Evolutionary conservation across 2,797 vertebrate species (phyloP), one percentile per base, ranked within the genome.

Genomic region (Arrhamphus sclerolepis): DNA sequence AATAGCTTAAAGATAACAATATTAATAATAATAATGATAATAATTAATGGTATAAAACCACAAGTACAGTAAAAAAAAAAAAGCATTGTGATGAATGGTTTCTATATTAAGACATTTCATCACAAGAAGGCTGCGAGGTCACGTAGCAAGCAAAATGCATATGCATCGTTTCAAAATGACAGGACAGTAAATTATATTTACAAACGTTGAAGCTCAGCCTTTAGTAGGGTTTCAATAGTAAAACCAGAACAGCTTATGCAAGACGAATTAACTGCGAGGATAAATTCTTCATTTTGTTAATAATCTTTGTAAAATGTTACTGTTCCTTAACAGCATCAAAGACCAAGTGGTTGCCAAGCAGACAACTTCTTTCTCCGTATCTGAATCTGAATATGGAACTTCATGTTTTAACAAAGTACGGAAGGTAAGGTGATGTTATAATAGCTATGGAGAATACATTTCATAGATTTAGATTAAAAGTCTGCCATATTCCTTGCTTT

Each of bases 101-200:
- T 61, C 79, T 66, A 43, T 60, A n/a, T n/a, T n/a, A n/a, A n/a
- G 18, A 63, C 61, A 73, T 46, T 64, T 69, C 16, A 38, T 48
- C 26, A 39, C 21, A 64, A 57, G 9, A 83, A 72, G 69, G 71
- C 56, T 75, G 43, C 16, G 50, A 11, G 39, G 6, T 51, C 54
- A 22, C 46, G 11, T 41, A 54, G 17, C 26, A 42, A 29, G 7
- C 8, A 10, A 29, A 34, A 7, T 1, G 16, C 3, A 50, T 17
- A 38, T 68, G 9, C 0, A 46, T 9, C 40, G 52, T 11, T 41
- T 29, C 2, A 41, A 26, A 20, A 14, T 46, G 13, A 44, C 9
- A 29, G 1, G 0, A 58, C 13, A 1, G 1, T 10, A 4, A 6
- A 44, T 34, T n/a, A 60, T 41, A 49, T 29, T 21, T 21, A n/a